Base-by-base conservation (phyloP, 2,888 invertebrate genomes). In the Dendrolimus pini region DNA sequence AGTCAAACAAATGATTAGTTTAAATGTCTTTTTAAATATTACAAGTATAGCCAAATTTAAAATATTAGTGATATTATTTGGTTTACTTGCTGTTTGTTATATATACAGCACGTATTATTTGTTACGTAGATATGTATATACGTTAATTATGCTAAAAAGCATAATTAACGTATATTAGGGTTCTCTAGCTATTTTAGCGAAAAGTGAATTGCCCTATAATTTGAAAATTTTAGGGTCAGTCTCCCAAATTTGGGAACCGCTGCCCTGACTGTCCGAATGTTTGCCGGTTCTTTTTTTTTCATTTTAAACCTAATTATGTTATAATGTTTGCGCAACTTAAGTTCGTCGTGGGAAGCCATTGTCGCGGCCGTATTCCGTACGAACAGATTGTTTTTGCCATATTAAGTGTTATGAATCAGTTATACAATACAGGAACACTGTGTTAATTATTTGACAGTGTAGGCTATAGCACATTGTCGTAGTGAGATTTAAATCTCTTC, bases 341-440 rank as follows among this genome's bases (percentile, higher is more conserved):
- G 67, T 12, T 30, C 64, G 65, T 55, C 79, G 79, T 80, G 80
- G 67, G 78, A 80, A 73, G 62, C 60, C 72, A 77, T 79, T 80
- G 80, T 80, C 56, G 41, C 41, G 14, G 14, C 14, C n/a, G 54
- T 41, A 47, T 47, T 47, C 47, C 12, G 55, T 30, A 41, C 42
- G 53, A 18, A 12, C 54, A 54, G 30, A 30, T 30, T 30, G 41
- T 53, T 55, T 47, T 55, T 55, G 56, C 57, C 53, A 47, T 47
- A 47, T 47, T 9, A 12, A 47, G 47, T 57, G 72, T 80, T 77
- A 78, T 76, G 75, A 66, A 63, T 73, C 65, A 60, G 74, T 83
- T 83, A 82, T 83, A 82, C 81, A 83, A 83, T 73, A 65, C 72
- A 80, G 80, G 82, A 80, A 81, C 75, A 76, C 64, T 67, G 66